phyloP scores from a whole-genome alignment of 2,113 vertebrate species.

The Hirundichthys speculiger region DNA sequence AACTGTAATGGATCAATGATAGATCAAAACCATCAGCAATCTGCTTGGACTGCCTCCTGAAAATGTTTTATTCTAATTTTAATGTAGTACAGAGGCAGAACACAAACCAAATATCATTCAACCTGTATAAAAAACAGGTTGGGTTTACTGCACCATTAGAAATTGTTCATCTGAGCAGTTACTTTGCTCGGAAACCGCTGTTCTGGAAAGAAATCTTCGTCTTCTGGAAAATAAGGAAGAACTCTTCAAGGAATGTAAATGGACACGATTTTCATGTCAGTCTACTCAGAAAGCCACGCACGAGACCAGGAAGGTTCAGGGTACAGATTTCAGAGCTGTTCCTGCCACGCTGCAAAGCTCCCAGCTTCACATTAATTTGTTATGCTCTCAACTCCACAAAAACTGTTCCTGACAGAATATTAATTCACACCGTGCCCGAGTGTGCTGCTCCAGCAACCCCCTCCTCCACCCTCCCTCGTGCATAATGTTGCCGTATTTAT shows the following conservation, averaged over 20 bases:
- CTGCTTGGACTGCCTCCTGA: too few species aligned
- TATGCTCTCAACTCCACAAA: slow-evolving; percentile 25
- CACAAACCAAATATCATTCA: neutral
- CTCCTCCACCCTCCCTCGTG: slow-evolving; percentile 4
- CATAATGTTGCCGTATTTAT: slow-evolving; percentile 28
- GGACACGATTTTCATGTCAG: neutral
- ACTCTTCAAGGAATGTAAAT: neutral
- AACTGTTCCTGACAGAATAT: slow-evolving; percentile 30
- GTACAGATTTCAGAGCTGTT: slow-evolving; percentile 25
- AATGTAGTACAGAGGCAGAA: neutral
- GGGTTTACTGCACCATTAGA: neutral
- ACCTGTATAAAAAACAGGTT: neutral
- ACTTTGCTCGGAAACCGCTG: neutral
- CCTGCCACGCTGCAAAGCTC: slow-evolving; percentile 14
- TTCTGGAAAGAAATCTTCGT: neutral
- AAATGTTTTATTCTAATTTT: too few species aligned
- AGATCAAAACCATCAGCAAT: neutral
- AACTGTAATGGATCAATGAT: neutral
- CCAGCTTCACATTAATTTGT: slow-evolving; percentile 30
- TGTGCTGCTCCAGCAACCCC: neutral
- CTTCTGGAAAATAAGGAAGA: neutral
- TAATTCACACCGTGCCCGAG: slow-evolving; percentile 1
- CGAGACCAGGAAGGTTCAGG: neutral
- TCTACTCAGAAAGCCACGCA: slow-evolving; percentile 1
- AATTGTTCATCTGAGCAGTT: neutral